phyloP scores from a whole-genome alignment of 2,113 vertebrate species.

The Dolichallabes microphthalmus region DNA sequence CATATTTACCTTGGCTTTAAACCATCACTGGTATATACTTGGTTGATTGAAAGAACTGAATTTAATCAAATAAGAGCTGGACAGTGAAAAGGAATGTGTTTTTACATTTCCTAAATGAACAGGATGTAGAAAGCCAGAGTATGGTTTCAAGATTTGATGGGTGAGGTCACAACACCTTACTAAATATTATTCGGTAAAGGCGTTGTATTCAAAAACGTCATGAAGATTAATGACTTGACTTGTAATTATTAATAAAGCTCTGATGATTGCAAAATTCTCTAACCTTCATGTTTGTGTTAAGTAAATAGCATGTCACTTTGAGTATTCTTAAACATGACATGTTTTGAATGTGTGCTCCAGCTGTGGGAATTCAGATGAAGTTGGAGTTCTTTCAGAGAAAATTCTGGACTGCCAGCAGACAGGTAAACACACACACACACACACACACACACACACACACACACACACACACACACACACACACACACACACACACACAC shows the following conservation, averaged over 20 bases:
- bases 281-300: constrained; percentile 40
- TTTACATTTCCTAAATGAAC: constrained; percentile 20
- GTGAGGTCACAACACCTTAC: not conserved
- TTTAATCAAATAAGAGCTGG: not conserved
- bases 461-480: constrained; percentile 14
- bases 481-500: not conserved
- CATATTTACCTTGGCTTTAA: constrained; percentile 14
- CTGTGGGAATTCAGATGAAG: constrained; percentile 99
- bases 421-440: constrained; percentile 73
- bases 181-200: constrained; percentile 10
- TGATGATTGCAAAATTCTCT: not conserved
- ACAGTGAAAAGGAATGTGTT: constrained; percentile 3
- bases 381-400: constrained; percentile 97
- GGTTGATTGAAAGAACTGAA: not conserved
- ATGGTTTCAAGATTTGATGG: constrained; percentile 10
- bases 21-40: not conserved
- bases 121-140: constrained; percentile 1
- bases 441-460: constrained; percentile 18
- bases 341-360: constrained; percentile 75
- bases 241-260: not conserved
- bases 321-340: not conserved
- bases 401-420: constrained; percentile 98
- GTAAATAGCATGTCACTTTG: not conserved
- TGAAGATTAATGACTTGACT: not conserved
- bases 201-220: not conserved